Conservation (phyloP, 1,140 invertebrate species). For the Calliphora vicina region DNA sequence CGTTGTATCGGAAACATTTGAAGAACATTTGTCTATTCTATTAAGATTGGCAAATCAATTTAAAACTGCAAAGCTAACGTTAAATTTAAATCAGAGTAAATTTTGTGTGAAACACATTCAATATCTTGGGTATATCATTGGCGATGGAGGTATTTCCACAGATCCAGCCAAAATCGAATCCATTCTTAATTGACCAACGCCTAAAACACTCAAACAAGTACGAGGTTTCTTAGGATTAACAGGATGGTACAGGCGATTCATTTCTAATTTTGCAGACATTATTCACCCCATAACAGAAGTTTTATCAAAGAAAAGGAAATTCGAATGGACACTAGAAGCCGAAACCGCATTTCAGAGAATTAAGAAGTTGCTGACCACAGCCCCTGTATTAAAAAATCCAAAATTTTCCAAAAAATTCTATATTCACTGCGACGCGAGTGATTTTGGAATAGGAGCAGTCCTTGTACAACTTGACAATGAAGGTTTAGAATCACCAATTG, state of each 20-base stretch:
- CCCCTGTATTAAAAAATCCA: neutral
- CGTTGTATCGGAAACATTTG: neutral
- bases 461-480: neutral
- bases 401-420: neutral
- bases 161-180: neutral
- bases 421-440: neutral
- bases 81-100: conserved; percentile 1
- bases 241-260: conserved; percentile 11
- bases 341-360: neutral
- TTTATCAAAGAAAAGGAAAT: neutral
- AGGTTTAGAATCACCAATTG: no score
- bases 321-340: neutral
- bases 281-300: neutral
- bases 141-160: neutral
- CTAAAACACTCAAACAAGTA: neutral
- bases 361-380: neutral
- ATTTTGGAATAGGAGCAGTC: neutral
- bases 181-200: neutral
- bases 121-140: neutral
- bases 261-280: neutral
- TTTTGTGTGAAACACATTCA: conserved; percentile 36
- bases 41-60: neutral
- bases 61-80: neutral
- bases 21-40: neutral
- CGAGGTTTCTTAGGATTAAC: neutral